A percentile compares a stretch with the other conserved stretches of the same genome.
These are phyloP conservation scores for Eledone cirrhosa DNA, from an alignment of 2,888 invertebrate genomes.

Conservation along the genomic window DNA sequence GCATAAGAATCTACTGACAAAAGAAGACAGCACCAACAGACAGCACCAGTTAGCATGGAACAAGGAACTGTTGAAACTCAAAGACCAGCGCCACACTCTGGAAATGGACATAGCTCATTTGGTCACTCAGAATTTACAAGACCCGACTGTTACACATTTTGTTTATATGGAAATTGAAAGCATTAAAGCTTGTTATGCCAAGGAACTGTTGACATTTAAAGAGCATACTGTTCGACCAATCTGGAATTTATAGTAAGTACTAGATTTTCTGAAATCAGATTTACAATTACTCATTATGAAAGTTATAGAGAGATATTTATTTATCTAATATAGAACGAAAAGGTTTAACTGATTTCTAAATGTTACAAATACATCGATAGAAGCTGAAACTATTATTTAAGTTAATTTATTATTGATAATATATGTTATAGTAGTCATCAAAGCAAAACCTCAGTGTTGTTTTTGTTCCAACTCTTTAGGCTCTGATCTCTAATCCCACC, in stretches of 20 bases:
- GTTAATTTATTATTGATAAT: no score
- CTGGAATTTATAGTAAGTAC: slow-evolving; percentile 57
- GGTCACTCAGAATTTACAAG: slow-evolving; percentile 41
- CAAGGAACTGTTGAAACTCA: slow-evolving; percentile 59
- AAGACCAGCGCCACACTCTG: slow-evolving; percentile 49
- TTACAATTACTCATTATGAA: no score
- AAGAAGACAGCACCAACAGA: slow-evolving; percentile 59
- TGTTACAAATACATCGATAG: no score
- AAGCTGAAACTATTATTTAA: no score
- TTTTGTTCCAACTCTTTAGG: no score
- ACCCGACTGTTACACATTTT: slow-evolving; percentile 41
- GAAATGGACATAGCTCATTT: slow-evolving; percentile 54
- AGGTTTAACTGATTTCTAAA: no score
- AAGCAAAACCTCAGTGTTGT: no score
- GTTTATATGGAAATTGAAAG: slow-evolving; percentile 58
- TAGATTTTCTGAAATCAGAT: neutral
- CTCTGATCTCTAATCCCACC: no score
- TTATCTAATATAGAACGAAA: no score
- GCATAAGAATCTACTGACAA: slow-evolving; percentile 56
- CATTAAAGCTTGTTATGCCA: slow-evolving; percentile 46
- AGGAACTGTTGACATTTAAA: slow-evolving; percentile 58
- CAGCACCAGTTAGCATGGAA: slow-evolving; percentile 64
- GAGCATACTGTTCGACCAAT: slow-evolving; percentile 58
- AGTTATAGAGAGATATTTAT: no score
- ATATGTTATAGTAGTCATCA: no score